Percentiles rank a stretch among this genome's conserved stretches.
Conservation (phyloP, 1,140 invertebrate species). For the Hetaerina americana region DNA sequence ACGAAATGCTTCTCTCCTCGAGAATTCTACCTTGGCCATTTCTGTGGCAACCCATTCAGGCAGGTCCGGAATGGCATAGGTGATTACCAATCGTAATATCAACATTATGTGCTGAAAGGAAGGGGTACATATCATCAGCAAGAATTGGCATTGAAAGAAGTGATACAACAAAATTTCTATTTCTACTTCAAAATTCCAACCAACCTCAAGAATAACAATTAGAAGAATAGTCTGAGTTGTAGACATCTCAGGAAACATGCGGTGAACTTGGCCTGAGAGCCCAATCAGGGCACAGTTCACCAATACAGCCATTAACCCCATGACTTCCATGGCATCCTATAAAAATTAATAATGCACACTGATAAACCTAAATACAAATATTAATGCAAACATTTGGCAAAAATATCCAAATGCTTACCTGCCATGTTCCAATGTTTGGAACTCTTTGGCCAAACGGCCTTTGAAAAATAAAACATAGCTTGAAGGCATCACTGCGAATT, state of each 20-base stretch:
- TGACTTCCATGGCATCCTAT: constrained; percentile 81
- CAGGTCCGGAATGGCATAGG: constrained; percentile 79
- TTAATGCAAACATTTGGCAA: constrained; percentile 1
- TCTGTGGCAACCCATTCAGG: constrained; percentile 82
- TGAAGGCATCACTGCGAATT: constrained; percentile 90
- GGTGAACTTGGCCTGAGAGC: constrained; percentile 75
- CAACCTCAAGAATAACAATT: constrained; percentile 69
- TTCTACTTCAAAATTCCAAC: background rate
- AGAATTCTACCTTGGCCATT: constrained; percentile 74
- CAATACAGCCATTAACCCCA: constrained; percentile 83
- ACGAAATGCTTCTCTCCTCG: constrained; percentile 52
- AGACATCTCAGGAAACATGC: constrained; percentile 75
- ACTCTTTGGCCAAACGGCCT: constrained; percentile 83
- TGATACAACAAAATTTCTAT: too few relatives aligned
- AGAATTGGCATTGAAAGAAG: background rate
- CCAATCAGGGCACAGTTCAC: constrained; percentile 92
- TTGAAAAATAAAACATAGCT: constrained; percentile 87
- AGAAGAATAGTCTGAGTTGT: constrained; percentile 72
- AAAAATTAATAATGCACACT: constrained; percentile 12
- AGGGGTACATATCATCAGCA: constrained; percentile 5
- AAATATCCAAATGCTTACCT: constrained; percentile 42
- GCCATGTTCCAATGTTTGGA: constrained; percentile 93
- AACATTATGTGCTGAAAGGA: constrained; percentile 73
- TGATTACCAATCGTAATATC: constrained; percentile 62
- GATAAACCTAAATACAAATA: background rate